Base-by-base conservation (phyloP, 2,113 vertebrate species). In the Strix uralensis region DNA sequence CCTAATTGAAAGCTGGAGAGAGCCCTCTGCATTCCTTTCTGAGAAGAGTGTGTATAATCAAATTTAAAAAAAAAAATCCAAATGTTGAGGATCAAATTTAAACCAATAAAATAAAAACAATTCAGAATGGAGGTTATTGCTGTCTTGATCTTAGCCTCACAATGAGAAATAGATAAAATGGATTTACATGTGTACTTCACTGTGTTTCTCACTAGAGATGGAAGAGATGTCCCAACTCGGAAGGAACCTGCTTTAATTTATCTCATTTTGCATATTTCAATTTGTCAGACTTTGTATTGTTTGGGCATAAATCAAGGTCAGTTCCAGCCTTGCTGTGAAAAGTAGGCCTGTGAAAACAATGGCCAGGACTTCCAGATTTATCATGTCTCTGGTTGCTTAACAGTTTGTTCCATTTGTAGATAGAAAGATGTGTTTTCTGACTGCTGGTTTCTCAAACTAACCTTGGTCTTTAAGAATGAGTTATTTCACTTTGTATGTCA, bases 81-180 rank as follows among this genome's bases (percentile, higher is more conserved):
- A 94, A 73, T 19, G 27, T 17, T 34, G 89, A 92, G 84, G 84
- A 95, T 95, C 89, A 67, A 81, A 71, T 95, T 97, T 96, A 96
- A 95, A 88, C 94, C 46, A 94, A 83, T 58, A 92, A 70, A 94
- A 95, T 80, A 62, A 88, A 92, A 95, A 86, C 94, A 91, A 47
- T 88, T 94, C 84, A 42, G 46, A 81, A 42, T 10, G 58, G 59
- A 88, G 88, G 72, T 94, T 83, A 61, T 59, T 90, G 55, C 71
- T 5, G 1, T 67, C n/a, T 91, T 85, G 66, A 77, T 55, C 58
- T 94, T 65, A 87, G 65, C 84, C 44, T 93, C 49, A 58, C 61
- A 74, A 47, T 1, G 29, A 84, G 84, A 71, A 95, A 58, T 72
- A 94, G 89, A 49, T 85, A 85, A 94, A 91, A 94, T 77, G 75